Conservation (phyloP, 2,113 vertebrate species). For the Serranochromis macrocephalus region DNA sequence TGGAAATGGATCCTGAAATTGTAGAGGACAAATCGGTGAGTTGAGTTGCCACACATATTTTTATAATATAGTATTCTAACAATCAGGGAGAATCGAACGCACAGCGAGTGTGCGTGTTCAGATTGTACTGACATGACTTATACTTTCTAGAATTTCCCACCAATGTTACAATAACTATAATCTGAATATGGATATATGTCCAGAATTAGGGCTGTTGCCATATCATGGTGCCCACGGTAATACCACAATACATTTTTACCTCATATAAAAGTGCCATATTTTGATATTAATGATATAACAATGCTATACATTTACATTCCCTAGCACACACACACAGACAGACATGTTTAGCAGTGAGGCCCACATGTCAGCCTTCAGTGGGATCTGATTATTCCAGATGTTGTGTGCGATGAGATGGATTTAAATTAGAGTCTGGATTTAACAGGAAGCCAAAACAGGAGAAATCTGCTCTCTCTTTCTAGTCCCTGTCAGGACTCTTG, state of each 20-base stretch:
- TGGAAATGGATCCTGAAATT: slow-evolving; percentile 67
- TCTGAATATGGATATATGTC: neutral
- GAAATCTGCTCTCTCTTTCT: neutral
- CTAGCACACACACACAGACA: neutral
- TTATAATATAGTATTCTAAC: neutral
- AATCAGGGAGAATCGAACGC: neutral
- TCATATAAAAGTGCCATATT: neutral
- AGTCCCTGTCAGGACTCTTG: neutral
- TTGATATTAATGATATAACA: neutral
- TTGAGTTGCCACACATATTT: neutral
- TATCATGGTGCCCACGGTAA: neutral
- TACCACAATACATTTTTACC: neutral
- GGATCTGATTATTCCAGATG: neutral
- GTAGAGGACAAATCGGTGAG: slow-evolving; percentile 68
- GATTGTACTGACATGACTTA: neutral
- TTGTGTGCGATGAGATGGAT: neutral
- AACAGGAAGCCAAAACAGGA: neutral
- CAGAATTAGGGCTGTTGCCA: neutral
- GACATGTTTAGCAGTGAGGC: neutral
- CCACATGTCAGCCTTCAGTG: neutral
- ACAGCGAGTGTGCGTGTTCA: neutral
- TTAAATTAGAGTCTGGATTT: neutral
- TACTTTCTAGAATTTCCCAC: neutral
- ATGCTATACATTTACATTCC: neutral
- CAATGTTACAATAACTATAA: neutral